Evolutionary conservation across 92 coral and sea anemone genomes (phyloP), one percentile per base, ranked within the genome.

Genomic region (Umimayanthus kanabou): DNA sequence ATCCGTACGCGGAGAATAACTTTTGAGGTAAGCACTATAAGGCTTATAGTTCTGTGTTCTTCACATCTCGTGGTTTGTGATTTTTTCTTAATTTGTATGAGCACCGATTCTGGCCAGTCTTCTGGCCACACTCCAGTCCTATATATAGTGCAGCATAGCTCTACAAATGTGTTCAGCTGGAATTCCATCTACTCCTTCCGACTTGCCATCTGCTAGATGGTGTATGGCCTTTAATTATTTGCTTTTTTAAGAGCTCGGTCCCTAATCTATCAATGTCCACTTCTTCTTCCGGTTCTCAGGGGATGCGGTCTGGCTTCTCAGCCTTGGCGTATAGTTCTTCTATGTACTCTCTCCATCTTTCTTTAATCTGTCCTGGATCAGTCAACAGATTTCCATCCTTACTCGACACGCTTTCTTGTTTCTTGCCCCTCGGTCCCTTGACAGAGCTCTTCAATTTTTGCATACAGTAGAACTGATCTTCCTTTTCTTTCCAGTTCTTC

Each of bases 81-180:
- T 33, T 33, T 33, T 0, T 33, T 33, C 73, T 77, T 74, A 29
- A 86, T 22, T 13, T 73, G 39, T 53, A 77, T 76, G 80, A 86
- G 74, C 74, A 77, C 80, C 82, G 76, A 77, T 80, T 86, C 80
- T 80, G 76, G 84, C 82, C 89, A 76, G 81, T 86, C 89, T 80
- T 77, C 61, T 10, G 84, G 89, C 84, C 89, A 86, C 49, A 86
- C 73, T 76, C 73, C 75, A 57, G 89, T 86, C 81, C 58, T 86
- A 76, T 76, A 86, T 29, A 75, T 76, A 43, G 5, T 86, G 28
- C 72, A 4, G 75, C 84, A 86, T 13, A 76, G 89, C 84, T 49
- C 80, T 86, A 77, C 9, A 80, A 88, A 67, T n/a, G 90, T 39
- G 67, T 88, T 88, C 90, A 40, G 87, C 80, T 69, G 90, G 87